A percentile compares a stretch with the other conserved stretches of the same genome.
These are phyloP conservation scores for Holocentrus rufus DNA, from an alignment of 2,797 vertebrate genomes.

Conservation along the genomic window DNA sequence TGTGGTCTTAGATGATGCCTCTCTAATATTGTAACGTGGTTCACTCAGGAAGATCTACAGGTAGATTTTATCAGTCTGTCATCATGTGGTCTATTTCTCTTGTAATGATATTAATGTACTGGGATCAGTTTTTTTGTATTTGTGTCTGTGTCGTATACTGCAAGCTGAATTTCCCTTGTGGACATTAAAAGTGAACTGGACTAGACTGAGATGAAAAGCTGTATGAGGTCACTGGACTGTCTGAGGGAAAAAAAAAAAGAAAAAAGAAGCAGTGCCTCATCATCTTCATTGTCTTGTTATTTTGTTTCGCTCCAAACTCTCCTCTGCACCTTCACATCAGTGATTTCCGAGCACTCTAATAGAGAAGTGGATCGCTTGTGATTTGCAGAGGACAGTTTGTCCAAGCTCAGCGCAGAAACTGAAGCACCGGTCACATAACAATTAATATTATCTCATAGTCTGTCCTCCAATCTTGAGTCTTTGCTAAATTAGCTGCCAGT, in stretches of 20 bases:
- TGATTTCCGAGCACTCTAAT: conserved; percentile 36
- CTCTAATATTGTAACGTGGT: not conserved
- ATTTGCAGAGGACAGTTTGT: not conserved
- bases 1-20: not conserved
- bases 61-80: no score
- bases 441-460: conserved; percentile 34
- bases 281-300: conserved; percentile 48
- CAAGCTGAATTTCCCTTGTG: conserved; percentile 29
- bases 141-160: conserved; percentile 2
- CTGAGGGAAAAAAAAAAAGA: conserved; percentile 21
- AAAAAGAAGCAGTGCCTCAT: conserved; percentile 30
- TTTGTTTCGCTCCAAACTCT: conserved; percentile 20
- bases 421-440: conserved; percentile 38
- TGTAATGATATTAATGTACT: no score
- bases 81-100: not conserved
- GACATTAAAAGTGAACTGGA: conserved; percentile 41
- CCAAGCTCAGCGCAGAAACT: not conserved
- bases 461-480: conserved; percentile 6
- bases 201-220: conserved; percentile 57
- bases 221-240: conserved; percentile 60
- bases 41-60: not conserved
- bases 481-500: conserved; percentile 19
- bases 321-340: conserved; percentile 48
- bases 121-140: not conserved
- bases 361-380: not conserved